phyloP scores from a whole-genome alignment of 92 coral and sea anemone species.

The Parazoanthus swiftii region DNA sequence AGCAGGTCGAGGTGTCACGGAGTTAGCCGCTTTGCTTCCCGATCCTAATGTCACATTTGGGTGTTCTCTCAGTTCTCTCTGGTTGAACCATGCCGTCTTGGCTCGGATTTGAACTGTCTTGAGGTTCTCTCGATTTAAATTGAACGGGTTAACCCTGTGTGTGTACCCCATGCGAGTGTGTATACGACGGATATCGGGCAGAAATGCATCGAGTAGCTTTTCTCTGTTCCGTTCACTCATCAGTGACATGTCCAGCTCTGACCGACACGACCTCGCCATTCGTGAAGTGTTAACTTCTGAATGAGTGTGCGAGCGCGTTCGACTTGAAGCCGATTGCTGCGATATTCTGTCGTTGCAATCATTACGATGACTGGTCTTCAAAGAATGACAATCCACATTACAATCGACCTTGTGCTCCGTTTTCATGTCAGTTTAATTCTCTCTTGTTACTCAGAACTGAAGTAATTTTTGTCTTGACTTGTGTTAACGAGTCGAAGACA shows the following conservation, averaged over 20 bases:
- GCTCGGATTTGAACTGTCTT: slow-evolving; percentile 90
- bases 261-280: slow-evolving; percentile 65
- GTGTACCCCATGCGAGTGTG: slow-evolving; percentile 80
- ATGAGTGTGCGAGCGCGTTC: slow-evolving; percentile 1
- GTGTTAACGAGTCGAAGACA: neutral
- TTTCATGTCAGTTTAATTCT: neutral
- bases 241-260: slow-evolving; percentile 76
- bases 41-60: slow-evolving; percentile 69
- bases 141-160: slow-evolving; percentile 72
- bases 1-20: slow-evolving; percentile 78
- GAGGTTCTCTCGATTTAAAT: slow-evolving; percentile 81
- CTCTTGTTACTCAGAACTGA: neutral
- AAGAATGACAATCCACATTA: neutral
- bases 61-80: slow-evolving; percentile 73
- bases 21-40: slow-evolving; percentile 88
- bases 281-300: neutral
- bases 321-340: slow-evolving; percentile 31
- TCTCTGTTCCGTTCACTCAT: slow-evolving; percentile 77
- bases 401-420: neutral
- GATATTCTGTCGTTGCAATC: slow-evolving; percentile 16
- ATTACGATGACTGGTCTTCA: neutral
- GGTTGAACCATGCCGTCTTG: slow-evolving; percentile 65
- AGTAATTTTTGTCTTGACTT: neutral
- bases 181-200: slow-evolving; percentile 80
- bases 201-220: slow-evolving; percentile 67